phyloP scores from a whole-genome alignment of 2,888 invertebrate species.

The Cartodere bifasciata region DNA sequence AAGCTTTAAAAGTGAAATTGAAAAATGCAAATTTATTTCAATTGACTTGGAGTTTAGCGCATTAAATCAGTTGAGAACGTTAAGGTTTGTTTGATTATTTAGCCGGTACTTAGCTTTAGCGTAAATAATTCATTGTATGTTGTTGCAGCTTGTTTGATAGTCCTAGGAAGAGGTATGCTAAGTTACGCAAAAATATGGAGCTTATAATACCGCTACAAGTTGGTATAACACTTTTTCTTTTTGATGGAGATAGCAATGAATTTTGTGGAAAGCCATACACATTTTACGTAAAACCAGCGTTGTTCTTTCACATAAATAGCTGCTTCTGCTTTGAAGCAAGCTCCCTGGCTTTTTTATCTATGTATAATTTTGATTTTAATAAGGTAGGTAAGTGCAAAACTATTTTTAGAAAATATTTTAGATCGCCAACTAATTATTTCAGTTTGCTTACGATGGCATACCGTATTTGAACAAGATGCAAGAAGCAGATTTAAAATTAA shows the following conservation, averaged over 20 bases:
- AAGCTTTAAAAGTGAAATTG: slow-evolving; percentile 41
- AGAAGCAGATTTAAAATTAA: slow-evolving; percentile 28
- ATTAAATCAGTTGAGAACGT: slow-evolving; percentile 33
- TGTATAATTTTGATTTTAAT: slow-evolving; percentile 59
- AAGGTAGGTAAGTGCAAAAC: slow-evolving; percentile 49
- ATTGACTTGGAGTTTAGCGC: slow-evolving; percentile 67
- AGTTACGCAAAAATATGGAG: slow-evolving; percentile 36
- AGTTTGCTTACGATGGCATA: slow-evolving; percentile 57
- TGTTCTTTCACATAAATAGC: slow-evolving; percentile 47
- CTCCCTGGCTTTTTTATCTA: slow-evolving; percentile 49
- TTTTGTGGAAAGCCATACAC: slow-evolving; percentile 51
- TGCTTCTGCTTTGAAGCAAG: slow-evolving; percentile 50
- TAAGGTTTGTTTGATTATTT: too few relatives aligned
- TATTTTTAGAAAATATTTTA: too few relatives aligned
- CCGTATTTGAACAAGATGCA: slow-evolving; percentile 50
- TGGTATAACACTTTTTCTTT: slow-evolving; percentile 53
- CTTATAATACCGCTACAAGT: slow-evolving; percentile 52
- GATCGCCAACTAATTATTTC: slow-evolving; percentile 22
- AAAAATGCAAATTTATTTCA: slow-evolving; percentile 47
- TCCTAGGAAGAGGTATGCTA: slow-evolving; percentile 40
- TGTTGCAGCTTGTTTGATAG: slow-evolving; percentile 47
- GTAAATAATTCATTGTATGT: slow-evolving; percentile 1
- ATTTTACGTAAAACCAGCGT: slow-evolving; percentile 54
- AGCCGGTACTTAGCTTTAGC: too few relatives aligned
- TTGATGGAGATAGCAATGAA: slow-evolving; percentile 41